Percentiles rank a stretch among this genome's conserved stretches.
Conservation (phyloP, 2,113 vertebrate genomes). For the Candoia aspera region DNA sequence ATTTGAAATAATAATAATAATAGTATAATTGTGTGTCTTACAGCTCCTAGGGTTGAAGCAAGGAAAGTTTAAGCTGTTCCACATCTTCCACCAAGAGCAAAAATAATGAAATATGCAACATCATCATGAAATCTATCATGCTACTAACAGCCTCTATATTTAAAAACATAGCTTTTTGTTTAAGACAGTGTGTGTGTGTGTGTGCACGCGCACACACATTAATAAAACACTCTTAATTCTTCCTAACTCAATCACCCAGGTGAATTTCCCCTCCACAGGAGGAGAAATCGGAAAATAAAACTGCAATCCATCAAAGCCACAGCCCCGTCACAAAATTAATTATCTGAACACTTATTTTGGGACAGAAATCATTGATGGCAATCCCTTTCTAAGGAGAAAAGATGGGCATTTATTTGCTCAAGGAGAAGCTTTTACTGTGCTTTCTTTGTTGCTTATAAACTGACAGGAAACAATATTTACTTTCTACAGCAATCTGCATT, state of each 20-base stretch:
- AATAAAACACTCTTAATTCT: background rate
- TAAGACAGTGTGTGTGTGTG: background rate
- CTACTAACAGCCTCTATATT: background rate
- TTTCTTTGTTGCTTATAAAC: constrained; percentile 48
- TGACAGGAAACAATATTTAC: constrained; percentile 31
- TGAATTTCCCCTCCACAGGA: constrained; percentile 34
- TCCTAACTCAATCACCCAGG: constrained; percentile 29
- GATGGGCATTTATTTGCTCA: constrained; percentile 24
- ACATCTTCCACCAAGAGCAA: background rate
- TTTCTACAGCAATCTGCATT: constrained; percentile 44
- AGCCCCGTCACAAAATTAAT: constrained; percentile 49
- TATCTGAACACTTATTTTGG: constrained; percentile 45
- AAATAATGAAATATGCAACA: background rate
- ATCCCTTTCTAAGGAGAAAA: constrained; percentile 36
- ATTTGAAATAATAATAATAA: background rate
- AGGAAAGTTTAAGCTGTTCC: background rate
- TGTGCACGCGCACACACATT: too few relatives aligned
- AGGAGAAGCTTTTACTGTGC: constrained; percentile 27
- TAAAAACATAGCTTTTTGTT: background rate
- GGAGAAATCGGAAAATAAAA: constrained; percentile 39
- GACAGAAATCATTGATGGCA: constrained; percentile 48
- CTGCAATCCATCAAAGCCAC: constrained; percentile 47
- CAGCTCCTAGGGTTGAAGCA: background rate
- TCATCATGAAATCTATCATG: background rate
- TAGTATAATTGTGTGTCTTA: background rate